phyloP scores from a whole-genome alignment of 2,888 invertebrate species.

The Zootermopsis nevadensis region DNA sequence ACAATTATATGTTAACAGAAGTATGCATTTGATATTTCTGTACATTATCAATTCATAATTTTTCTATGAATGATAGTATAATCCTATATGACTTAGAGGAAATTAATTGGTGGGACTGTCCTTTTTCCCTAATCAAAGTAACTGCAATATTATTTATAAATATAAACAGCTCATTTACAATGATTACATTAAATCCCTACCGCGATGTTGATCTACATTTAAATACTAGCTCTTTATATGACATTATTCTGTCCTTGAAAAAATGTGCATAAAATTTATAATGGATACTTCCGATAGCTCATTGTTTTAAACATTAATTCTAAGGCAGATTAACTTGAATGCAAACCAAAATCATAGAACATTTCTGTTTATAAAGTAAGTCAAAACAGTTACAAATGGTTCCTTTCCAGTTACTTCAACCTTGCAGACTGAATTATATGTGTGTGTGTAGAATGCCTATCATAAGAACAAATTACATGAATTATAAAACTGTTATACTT shows the following conservation, averaged over 20 bases:
- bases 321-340: not conserved
- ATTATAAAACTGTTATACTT: not conserved
- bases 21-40: too few species aligned
- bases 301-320: not conserved
- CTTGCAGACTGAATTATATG: not conserved
- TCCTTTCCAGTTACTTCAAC: not conserved
- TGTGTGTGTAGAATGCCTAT: not conserved
- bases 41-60: too few species aligned
- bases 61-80: not conserved
- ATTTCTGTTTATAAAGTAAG: not conserved
- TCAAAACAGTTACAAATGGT: not conserved
- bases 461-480: not conserved
- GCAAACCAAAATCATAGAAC: not conserved
- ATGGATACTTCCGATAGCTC: not conserved
- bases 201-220: not conserved
- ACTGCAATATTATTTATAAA: not conserved
- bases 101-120: not conserved
- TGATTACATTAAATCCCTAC: not conserved
- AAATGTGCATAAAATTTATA: slow-evolving; percentile 2
- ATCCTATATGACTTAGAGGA: not conserved
- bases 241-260: not conserved
- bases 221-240: not conserved
- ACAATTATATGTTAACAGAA: too few species aligned
- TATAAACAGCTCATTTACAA: not conserved
- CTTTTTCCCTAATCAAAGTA: not conserved